Evolutionary conservation across 2,888 invertebrate genomes (phyloP).

Genomic region (Troides oblongomaculatus): DNA sequence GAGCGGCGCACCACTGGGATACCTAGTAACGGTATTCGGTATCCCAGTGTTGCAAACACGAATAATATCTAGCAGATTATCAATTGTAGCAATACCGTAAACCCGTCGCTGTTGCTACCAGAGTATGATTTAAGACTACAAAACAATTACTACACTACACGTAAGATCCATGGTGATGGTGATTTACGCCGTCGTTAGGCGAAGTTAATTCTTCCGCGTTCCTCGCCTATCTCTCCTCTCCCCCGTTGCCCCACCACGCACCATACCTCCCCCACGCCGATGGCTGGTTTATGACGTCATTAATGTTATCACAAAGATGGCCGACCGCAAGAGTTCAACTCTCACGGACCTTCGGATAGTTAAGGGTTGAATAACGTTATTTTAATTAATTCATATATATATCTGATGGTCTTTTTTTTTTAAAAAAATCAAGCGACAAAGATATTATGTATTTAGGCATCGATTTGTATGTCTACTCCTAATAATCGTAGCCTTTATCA

Average conservation of each 20-base stretch:
- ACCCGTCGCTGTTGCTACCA: neutral
- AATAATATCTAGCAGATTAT: no score
- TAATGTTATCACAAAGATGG: constrained; percentile 62
- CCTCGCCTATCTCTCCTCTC: constrained; percentile 53
- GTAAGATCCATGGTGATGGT: constrained; percentile 52
- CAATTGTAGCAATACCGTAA: neutral
- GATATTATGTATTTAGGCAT: neutral
- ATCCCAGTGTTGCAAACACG: no score
- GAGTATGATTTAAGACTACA: constrained; percentile 53
- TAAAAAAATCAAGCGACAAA: neutral
- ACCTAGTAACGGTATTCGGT: no score
- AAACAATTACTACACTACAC: constrained; percentile 53
- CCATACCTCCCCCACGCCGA: constrained; percentile 38
- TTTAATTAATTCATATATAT: constrained; percentile 3
- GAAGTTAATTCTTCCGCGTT: constrained; percentile 75
- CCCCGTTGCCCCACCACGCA: no score
- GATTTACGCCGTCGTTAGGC: constrained; percentile 73
- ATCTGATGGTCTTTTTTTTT: neutral
- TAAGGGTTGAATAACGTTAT: constrained; percentile 27
- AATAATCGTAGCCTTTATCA: no score
- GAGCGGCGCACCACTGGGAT: no score
- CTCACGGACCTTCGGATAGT: constrained; percentile 37
- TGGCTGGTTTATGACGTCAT: constrained; percentile 72
- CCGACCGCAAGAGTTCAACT: constrained; percentile 42
- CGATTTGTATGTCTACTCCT: neutral